Evolutionary conservation across 2,113 vertebrate genomes (phyloP), one percentile per base, ranked within the genome.

Genomic region (Chinchilla lanigera): DNA sequence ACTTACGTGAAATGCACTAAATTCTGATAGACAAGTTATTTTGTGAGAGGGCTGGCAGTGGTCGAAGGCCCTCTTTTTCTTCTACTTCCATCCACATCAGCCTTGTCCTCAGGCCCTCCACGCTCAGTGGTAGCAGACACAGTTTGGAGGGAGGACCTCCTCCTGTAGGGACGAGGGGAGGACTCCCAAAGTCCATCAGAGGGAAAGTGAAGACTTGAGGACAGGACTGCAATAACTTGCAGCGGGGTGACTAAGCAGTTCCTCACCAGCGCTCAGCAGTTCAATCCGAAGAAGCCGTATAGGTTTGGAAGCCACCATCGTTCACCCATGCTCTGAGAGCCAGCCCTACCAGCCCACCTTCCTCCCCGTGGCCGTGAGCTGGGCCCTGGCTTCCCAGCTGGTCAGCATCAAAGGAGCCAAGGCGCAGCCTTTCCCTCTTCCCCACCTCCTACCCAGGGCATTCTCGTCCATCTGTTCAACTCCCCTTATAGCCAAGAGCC

Each of bases 251-350:
- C 22, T 6, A 41, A 41, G 83, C 56, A 41, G 54, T 17, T 12
- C 7, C 5, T 9, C 12, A 16, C 50, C 38, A 8, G 50, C 47
- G 54, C 26, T 38, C 5, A 1, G 0, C 22, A 38, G 4, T 33
- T 60, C 61, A 41, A 38, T 41, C 82, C 65, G 44, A 86, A 50
- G 58, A 61, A 12, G 26, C n/a, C 41, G 41, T 47, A 24, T 28
- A 41, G 28, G 41, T 7, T 30, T 0, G 14, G 73, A 30, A 30
- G 14, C 9, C 22, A 14, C 19, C 6, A 20, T 20, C 7, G 26
- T 30, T 44, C 54, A 20, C 84, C 24, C 1, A 13, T 14, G 33
- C 56, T 24, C 50, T 30, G 4, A 33, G 14, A 17, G 26, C 30
- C 30, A 60, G 13, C 41, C 13, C 1, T 2, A 7, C 44, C 30